Conservation (phyloP, 2,113 vertebrate genomes). For the Microcebus murinus region DNA sequence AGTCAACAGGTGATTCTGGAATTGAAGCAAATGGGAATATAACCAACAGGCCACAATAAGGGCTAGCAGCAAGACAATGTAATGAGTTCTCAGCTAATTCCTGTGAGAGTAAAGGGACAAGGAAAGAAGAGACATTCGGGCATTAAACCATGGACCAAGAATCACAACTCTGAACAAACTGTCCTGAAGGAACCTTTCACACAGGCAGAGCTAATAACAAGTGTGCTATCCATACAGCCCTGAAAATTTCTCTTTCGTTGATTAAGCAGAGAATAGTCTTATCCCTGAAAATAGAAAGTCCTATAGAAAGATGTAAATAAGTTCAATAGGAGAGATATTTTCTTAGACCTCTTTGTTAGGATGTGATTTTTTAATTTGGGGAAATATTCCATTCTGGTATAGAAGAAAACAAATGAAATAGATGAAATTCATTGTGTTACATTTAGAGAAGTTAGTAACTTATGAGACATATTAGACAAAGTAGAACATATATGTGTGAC, state of each 20-base stretch:
- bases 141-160: background rate
- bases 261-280: background rate
- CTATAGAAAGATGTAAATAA: background rate
- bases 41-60: background rate
- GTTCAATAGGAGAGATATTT: background rate
- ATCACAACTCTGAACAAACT: background rate
- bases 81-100: background rate
- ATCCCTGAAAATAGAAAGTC: background rate
- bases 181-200: background rate
- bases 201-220: background rate
- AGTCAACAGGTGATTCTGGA: background rate
- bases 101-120: background rate
- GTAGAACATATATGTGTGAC: background rate
- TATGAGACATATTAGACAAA: background rate
- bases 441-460: background rate
- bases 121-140: background rate
- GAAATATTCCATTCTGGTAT: background rate
- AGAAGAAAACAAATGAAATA: background rate
- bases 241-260: background rate
- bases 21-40: background rate
- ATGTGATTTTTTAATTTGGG: background rate
- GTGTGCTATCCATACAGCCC: background rate
- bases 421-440: conserved; percentile 14
- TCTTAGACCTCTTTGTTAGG: background rate
- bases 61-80: background rate